These are phyloP conservation scores for Typhlomys cinereus DNA, from an alignment of 2,113 vertebrate genomes.

Conservation along the genomic window DNA sequence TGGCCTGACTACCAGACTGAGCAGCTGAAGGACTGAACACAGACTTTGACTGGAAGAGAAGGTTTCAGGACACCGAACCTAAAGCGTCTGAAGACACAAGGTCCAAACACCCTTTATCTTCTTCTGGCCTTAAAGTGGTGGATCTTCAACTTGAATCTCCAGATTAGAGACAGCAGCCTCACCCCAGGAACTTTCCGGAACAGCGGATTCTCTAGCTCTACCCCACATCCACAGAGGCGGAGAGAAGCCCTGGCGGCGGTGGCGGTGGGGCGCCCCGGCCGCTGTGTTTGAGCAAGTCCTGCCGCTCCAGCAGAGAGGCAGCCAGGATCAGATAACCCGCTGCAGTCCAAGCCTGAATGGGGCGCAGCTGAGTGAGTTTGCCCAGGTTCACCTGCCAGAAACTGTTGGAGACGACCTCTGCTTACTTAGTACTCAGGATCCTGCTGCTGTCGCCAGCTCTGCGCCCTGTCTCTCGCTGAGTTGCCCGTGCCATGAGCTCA, in stretches of 20 bases:
- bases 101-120: background rate
- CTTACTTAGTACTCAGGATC: background rate
- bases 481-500: background rate
- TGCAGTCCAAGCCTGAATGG: background rate
- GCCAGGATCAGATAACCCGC: background rate
- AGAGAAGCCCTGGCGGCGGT: background rate
- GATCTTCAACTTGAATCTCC: background rate
- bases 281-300: background rate
- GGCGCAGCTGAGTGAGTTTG: background rate
- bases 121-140: background rate
- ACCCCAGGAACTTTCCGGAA: background rate
- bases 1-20: rapidly evolving
- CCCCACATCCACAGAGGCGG: background rate
- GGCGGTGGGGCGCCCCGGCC: background rate
- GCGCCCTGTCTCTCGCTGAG: background rate
- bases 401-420: background rate
- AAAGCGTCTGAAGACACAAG: background rate
- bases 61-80: background rate
- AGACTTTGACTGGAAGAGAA: background rate
- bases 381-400: background rate
- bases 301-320: background rate
- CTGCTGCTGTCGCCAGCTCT: background rate
- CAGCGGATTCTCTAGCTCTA: background rate
- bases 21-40: background rate
- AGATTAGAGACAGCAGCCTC: background rate